Conservation (phyloP, 2,888 invertebrate genomes). For the Drosophila formosana region DNA sequence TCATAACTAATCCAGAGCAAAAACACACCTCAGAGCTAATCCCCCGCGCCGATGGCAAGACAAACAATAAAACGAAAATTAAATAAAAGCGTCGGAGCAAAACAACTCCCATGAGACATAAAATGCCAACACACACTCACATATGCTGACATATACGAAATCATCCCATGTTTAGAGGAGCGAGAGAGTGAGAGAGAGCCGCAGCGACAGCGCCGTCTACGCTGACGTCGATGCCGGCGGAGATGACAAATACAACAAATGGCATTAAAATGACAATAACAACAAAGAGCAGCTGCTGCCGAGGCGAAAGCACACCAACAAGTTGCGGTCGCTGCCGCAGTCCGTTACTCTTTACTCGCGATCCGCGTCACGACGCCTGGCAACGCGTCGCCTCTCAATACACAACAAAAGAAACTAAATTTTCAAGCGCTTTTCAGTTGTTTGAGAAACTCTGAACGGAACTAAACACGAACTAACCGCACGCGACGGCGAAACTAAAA, state of each 20-base stretch:
- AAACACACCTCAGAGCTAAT: slow-evolving; percentile 7
- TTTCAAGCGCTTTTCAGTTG: slow-evolving; percentile 68
- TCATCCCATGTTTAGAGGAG: slow-evolving; percentile 3
- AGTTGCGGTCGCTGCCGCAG: slow-evolving; percentile 42
- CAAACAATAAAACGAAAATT: slow-evolving; percentile 51
- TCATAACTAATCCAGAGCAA: slow-evolving; percentile 20
- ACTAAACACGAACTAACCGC: slow-evolving; percentile 35
- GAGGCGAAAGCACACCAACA: slow-evolving; percentile 33
- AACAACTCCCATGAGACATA: slow-evolving; percentile 24
- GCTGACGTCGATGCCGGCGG: slow-evolving; percentile 17
- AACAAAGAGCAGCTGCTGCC: slow-evolving; percentile 4
- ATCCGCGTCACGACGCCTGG: slow-evolving; percentile 17
- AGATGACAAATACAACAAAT: slow-evolving; percentile 48
- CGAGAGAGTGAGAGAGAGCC: slow-evolving; percentile 26
- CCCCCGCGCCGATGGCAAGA: slow-evolving; percentile 2
- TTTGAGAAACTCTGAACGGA: slow-evolving; percentile 69
- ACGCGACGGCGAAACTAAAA: slow-evolving; percentile 45
- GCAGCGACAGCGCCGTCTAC: neutral
- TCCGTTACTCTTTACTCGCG: slow-evolving; percentile 30
- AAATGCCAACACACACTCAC: slow-evolving; percentile 9
- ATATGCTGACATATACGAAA: neutral
- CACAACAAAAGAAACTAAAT: slow-evolving; percentile 33
- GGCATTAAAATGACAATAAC: slow-evolving; percentile 30
- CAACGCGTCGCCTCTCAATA: slow-evolving; percentile 20
- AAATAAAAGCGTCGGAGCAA: slow-evolving; percentile 47